These are phyloP conservation scores for Sylvia borin DNA, from an alignment of 2,797 vertebrate genomes.

Conservation along the genomic window DNA sequence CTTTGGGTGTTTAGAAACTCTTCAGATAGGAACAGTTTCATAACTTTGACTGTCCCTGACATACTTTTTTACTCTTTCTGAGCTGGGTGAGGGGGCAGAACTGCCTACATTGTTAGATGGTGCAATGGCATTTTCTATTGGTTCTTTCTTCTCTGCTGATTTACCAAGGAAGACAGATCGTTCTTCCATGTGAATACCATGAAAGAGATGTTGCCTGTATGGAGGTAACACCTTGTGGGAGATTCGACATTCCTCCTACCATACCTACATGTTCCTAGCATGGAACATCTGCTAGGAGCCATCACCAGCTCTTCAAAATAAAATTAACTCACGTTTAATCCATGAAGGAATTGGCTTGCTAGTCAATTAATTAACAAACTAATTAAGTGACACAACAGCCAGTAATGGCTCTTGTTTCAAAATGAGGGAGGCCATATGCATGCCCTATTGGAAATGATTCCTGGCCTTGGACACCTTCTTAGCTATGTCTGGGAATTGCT, in stretches of 20 bases:
- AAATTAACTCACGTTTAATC: background rate
- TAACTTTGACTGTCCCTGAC: background rate
- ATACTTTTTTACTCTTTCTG: background rate
- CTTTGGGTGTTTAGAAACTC: background rate
- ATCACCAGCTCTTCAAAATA: background rate
- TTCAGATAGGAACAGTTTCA: background rate
- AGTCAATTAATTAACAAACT: background rate
- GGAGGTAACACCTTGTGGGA: background rate
- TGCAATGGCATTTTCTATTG: background rate
- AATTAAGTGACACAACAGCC: background rate
- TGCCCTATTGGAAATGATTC: background rate
- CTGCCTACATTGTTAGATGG: background rate
- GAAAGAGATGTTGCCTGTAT: background rate
- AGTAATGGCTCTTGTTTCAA: background rate
- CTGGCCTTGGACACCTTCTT: background rate
- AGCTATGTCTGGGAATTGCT: background rate
- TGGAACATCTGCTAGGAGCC: background rate
- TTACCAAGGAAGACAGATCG: background rate
- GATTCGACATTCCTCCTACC: background rate
- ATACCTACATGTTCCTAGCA: rapidly evolving
- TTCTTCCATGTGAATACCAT: background rate
- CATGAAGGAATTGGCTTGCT: background rate
- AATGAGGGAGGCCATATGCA: background rate
- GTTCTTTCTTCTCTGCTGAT: background rate
- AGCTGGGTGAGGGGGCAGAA: background rate